Base-by-base conservation (phyloP, 1,140 invertebrate species). In the Anastatus disparis region DNA sequence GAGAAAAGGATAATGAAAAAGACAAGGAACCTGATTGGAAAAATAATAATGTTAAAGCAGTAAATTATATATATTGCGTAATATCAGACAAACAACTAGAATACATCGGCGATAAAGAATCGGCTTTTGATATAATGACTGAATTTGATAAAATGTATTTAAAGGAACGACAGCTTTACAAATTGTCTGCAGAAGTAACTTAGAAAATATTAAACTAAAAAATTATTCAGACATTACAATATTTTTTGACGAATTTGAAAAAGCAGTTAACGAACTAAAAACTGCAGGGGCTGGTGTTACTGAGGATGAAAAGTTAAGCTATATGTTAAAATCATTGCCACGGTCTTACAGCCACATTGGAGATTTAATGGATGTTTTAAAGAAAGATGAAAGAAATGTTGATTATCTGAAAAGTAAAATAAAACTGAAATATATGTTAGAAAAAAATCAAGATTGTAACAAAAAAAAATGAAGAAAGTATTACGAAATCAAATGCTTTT, bases 271-370 rank as follows among this genome's bases (percentile, higher is more conserved):
- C 50, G 73, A 74, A 46, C 58, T 80, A 42, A 81, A 78, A 74
- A n/a, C 9, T 3, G 77, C 78, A 10, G 77, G 78, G 15, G 76
- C 72, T 24, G 67, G 52, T 46, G 44, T 80, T 35, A 71, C 24
- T 4, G 77, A 80, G 52, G 22, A 75, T 68, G 79, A 81, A 73
- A 84, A 82, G 73, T n/a, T 78, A 13, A 75, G 76, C 52, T 83
- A 83, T 46, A 79, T 82, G 78, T 48, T 82, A 20, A 79, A 74
- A 66, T 46, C 79, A 22, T 48, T 82, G 40, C 81, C 80, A 24
- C 15, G 48, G 50, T 70, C 42, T 17, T 76, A 70, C 15, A 81
- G 76, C 61, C 58, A 82, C 55, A 80, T 81, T 22, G 76, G 77
- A n/a, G 81, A 83, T 44, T 74, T 80, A 20, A 74, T 80, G 3